Conservation (phyloP, 2,888 invertebrate genomes). For the Augiades crinisus region DNA sequence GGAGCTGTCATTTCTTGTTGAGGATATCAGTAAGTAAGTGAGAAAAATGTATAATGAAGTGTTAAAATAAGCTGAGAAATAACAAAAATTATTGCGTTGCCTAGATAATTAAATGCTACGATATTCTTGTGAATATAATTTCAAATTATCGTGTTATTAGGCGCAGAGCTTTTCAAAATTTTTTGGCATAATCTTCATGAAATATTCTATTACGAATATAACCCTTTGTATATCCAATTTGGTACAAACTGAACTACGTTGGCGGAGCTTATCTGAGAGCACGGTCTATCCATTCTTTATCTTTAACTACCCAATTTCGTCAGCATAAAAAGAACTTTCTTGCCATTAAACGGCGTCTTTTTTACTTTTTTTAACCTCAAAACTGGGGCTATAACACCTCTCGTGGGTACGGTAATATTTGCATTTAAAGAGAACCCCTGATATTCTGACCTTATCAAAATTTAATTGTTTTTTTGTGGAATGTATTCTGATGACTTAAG, state of each 20-base stretch:
- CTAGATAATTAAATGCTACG: too few species aligned
- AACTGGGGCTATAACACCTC: slow-evolving; percentile 75
- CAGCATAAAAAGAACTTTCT: slow-evolving; percentile 71
- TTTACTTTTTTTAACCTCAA: slow-evolving; percentile 74
- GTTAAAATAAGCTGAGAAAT: too few species aligned
- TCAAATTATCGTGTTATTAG: slow-evolving; percentile 26
- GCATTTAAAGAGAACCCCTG: slow-evolving; percentile 79
- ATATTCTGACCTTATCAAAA: slow-evolving; percentile 76
- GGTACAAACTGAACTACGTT: slow-evolving; percentile 17
- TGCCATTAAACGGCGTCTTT: slow-evolving; percentile 74
- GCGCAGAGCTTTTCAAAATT: slow-evolving; percentile 6
- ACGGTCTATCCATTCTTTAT: slow-evolving; percentile 68
- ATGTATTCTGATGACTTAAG: slow-evolving; percentile 63
- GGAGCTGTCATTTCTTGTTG: slow-evolving; percentile 53
- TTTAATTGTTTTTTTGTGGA: slow-evolving; percentile 71
- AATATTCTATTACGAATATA: slow-evolving; percentile 13
- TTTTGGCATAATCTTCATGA: neutral
- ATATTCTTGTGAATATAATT: too few species aligned
- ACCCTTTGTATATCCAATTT: slow-evolving; percentile 15
- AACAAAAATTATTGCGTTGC: too few species aligned
- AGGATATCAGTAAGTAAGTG: slow-evolving; percentile 44
- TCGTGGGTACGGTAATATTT: slow-evolving; percentile 76
- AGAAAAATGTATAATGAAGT: too few species aligned
- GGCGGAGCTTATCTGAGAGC: slow-evolving; percentile 45
- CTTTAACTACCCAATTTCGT: slow-evolving; percentile 70